phyloP scores from a whole-genome alignment of 1,140 invertebrate genomes.

The Zaprionus davidi region DNA sequence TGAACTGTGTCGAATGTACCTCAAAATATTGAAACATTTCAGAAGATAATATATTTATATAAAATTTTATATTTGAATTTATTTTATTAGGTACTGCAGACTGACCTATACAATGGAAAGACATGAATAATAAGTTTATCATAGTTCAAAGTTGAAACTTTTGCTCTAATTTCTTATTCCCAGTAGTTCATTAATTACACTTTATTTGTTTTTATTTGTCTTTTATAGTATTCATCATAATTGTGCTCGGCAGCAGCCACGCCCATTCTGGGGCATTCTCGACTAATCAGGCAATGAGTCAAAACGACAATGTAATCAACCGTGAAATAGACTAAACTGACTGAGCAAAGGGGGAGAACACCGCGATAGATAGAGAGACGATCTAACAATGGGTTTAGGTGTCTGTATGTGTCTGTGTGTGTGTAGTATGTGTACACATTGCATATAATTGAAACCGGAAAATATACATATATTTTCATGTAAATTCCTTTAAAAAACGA shows the following conservation, averaged over 20 bases:
- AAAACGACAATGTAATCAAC: slow-evolving; percentile 68
- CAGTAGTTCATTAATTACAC: slow-evolving; percentile 15
- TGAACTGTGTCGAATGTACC: neutral
- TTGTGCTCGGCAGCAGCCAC: slow-evolving; percentile 4
- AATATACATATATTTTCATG: slow-evolving; percentile 84
- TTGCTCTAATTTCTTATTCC: neutral
- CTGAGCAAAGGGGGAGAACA: slow-evolving; percentile 37
- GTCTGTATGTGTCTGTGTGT: neutral
- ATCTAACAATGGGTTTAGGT: slow-evolving; percentile 19
- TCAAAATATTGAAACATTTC: too few relatives aligned
- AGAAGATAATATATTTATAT: too few relatives aligned
- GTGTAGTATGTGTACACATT: slow-evolving; percentile 27
- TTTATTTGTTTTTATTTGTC: slow-evolving; percentile 25
- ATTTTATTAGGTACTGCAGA: too few relatives aligned
- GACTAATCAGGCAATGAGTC: slow-evolving; percentile 66
- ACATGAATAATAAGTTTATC: neutral
- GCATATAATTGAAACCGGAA: slow-evolving; percentile 82
- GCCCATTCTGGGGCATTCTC: slow-evolving; percentile 31
- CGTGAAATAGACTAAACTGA: slow-evolving; percentile 73
- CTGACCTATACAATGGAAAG: too few relatives aligned
- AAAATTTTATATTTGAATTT: neutral
- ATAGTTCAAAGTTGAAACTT: neutral
- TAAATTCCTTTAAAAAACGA: slow-evolving; percentile 73
- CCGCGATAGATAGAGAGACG: slow-evolving; percentile 24
- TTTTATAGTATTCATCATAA: too few relatives aligned